A percentile compares a stretch with the other conserved stretches of the same genome.
Evolutionary conservation across 2,113 vertebrate species (phyloP).

Genomic region (Orthonyx spaldingii): DNA sequence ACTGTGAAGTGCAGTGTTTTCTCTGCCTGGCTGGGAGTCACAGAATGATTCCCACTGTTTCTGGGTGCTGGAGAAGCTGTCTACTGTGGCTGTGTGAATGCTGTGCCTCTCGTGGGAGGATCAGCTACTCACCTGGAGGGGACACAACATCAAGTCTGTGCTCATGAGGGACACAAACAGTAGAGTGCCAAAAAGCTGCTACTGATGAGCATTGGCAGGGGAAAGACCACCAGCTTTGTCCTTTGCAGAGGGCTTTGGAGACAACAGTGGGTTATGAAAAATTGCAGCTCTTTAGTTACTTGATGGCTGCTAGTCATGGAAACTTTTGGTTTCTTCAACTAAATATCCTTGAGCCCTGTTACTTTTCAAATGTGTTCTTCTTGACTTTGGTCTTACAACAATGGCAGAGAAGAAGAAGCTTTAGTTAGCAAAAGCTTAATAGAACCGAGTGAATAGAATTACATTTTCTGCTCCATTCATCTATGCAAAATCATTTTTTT

Average conservation of each 20-base stretch:
- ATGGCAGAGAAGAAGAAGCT: not conserved
- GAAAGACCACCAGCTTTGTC: not conserved
- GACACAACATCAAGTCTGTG: not conserved
- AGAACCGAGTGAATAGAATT: not conserved
- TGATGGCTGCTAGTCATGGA: not conserved
- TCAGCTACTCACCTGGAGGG: not conserved
- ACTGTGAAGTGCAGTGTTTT: not conserved
- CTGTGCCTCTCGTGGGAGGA: not conserved
- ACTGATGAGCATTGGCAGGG: not conserved
- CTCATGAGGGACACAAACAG: not conserved
- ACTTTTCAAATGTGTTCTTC: not conserved
- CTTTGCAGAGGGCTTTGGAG: not conserved
- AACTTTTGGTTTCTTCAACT: not conserved
- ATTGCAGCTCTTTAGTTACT: not conserved
- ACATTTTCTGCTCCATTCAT: not conserved
- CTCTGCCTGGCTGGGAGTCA: not conserved
- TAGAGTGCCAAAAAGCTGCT: not conserved
- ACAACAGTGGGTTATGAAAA: not conserved
- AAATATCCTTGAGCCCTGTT: not conserved
- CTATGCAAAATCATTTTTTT: not conserved
- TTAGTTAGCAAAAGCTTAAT: not conserved
- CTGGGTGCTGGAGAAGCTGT: not conserved
- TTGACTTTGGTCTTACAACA: not conserved
- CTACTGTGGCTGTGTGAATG: accelerated
- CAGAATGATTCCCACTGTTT: accelerated